These are phyloP conservation scores for Sceloporus undulatus DNA, from an alignment of 2,113 vertebrate species.

Conservation along the genomic window DNA sequence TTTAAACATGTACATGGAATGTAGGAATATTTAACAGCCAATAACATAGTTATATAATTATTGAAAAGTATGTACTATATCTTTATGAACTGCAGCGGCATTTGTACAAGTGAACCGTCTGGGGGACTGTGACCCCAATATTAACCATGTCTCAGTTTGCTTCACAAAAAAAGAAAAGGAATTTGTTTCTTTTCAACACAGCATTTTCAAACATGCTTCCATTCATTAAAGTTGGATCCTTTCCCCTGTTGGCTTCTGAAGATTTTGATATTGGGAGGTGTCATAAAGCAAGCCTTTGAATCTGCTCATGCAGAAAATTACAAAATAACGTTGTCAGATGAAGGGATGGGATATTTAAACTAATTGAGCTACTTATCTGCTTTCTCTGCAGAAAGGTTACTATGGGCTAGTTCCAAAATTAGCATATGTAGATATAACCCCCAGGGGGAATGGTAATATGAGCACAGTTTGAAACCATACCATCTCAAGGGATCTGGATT, in stretches of 20 bases:
- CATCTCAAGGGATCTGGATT: background rate
- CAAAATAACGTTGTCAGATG: background rate
- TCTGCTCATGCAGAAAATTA: constrained; percentile 14
- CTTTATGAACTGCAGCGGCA: background rate
- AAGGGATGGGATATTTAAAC: constrained; percentile 20
- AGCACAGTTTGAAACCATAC: background rate
- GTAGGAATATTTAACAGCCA: constrained; percentile 4
- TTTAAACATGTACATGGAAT: constrained; percentile 51
- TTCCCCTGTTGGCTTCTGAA: background rate
- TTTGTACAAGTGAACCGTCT: background rate
- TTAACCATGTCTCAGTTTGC: background rate
- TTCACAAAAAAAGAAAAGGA: background rate
- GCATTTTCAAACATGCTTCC: background rate
- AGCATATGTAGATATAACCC: background rate
- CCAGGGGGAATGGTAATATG: background rate
- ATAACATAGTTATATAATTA: constrained; percentile 27
- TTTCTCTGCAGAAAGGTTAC: background rate
- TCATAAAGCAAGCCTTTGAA: constrained; percentile 16
- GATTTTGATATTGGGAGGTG: constrained; percentile 11
- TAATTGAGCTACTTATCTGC: background rate
- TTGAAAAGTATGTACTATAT: background rate
- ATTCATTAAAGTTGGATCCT: background rate
- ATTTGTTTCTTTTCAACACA: background rate
- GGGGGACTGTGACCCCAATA: background rate
- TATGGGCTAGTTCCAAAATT: background rate